Evolutionary conservation across 1,140 invertebrate genomes (phyloP), one percentile per base, ranked within the genome.

Genomic region (Monomorium pharaonis): DNA sequence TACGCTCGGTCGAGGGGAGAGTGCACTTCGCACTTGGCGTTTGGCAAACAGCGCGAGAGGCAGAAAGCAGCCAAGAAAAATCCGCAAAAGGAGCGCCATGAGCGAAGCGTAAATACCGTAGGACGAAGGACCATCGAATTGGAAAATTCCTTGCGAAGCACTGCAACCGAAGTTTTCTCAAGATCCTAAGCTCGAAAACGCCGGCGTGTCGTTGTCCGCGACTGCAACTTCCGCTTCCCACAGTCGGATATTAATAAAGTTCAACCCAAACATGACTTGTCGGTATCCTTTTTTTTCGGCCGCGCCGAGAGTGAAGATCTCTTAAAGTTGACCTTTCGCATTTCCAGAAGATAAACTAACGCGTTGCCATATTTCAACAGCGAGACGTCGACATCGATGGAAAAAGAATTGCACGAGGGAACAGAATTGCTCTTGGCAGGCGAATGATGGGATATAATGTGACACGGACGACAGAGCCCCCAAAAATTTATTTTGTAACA

Each of bases 221-320:
- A 37, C 62, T 54, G 44, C 21, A 86, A 60, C 84, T 86, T 69
- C 21, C 67, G 33, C 65, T 76, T 87, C 37, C 24, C 49, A 87
- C 54, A 54, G 76, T 90, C 78, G 62, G 86, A 89, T 90, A 90
- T 90, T 90, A 90, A 89, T 90, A 87, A 89, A 89, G 88, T 90
- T 89, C 81, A 60, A 85, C 3, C 18, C 14, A 49, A 27, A 56
- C 18, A 37, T 67, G 62, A 60, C 30, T 62, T 49, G 60, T 65
- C 69, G 49, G 54, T 84, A 76, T 75, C 65, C 30, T 42, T 84
- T 80, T 84, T 80, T 58, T 83, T 30, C 2, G 37, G 5, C 14
- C 56, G 76, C 18, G 21, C 74, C 42, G 37, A 42, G 37, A 56
- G 24, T 56, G n/a, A 14, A 86, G n/a, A 70, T 85, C 75, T 80